Evolutionary conservation across 2,888 invertebrate species (phyloP), one percentile per base, ranked within the genome.

Genomic region (Adelphocoris suturalis): DNA sequence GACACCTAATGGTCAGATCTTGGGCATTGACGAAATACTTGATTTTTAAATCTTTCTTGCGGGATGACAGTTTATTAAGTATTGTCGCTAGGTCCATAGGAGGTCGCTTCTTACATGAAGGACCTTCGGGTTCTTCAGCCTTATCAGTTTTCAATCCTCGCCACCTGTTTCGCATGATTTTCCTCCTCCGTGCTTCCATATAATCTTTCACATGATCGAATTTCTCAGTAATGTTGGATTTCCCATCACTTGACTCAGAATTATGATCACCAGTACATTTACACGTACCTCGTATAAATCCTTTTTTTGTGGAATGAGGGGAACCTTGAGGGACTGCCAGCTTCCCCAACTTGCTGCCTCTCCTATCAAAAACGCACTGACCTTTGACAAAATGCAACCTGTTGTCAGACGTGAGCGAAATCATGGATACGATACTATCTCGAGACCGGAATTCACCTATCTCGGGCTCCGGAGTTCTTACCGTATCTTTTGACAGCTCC

Each of bases 321-420:
- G 37, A 46, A 16, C 55, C 37, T 0, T 27, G 19, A 19, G 68
- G 46, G 0, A 68, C 13, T 14, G 14, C 78, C 16, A 88, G 11
- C 28, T 88, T 88, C n/a, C 88, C 88, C 16, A 88, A 55, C 16
- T 78, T 76, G 80, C 88, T 88, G 0, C 88, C 88, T 52, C 78
- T n/a, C n/a, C 47, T 76, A 37, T 37, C 55, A 52, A 48, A 55
- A 37, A 88, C 48, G 37, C 88, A 88, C 19, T 88, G 88, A 16
- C 88, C 89, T 82, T 89, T 81, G 46, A 89, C 89, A 28, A 89
- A 89, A 37, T 28, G 89, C 46, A 89, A 28, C 16, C 89, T n/a
- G 68, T 89, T 48, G 82, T 89, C 89, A 7, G 89, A 89, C 14
- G 89, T 89, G 37, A 89, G 82, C 3, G 89, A 89, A 0, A 89